Conservation (phyloP, 2,888 invertebrate species). For the Thysanoteuthis rhombus region DNA sequence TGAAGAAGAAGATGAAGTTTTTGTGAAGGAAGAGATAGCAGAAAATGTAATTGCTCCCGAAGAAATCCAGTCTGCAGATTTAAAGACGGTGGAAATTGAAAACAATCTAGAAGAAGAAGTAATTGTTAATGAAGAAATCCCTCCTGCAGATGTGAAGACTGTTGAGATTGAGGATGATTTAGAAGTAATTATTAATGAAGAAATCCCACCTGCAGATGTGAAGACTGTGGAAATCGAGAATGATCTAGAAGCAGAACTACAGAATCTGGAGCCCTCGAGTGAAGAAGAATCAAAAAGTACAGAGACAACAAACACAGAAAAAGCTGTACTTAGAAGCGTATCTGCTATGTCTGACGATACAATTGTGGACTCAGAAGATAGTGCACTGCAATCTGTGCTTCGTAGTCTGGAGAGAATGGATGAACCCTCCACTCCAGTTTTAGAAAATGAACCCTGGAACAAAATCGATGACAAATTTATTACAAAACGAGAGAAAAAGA, state of each 20-base stretch:
- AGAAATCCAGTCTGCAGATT: too few relatives aligned
- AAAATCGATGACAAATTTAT: conserved; percentile 56
- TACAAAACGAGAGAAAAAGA: conserved; percentile 44
- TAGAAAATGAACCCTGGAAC: conserved; percentile 16
- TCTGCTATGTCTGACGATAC: conserved; percentile 43
- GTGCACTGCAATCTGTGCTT: conserved; percentile 47
- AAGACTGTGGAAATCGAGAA: not conserved
- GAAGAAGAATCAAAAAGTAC: conserved; percentile 29
- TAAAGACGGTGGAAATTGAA: too few relatives aligned
- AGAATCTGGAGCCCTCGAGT: not conserved
- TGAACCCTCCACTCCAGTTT: conserved; percentile 35
- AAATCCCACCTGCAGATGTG: not conserved
- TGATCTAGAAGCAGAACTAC: not conserved
- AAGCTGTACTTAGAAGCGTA: conserved; percentile 47
- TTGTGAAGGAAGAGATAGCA: conserved; percentile 35
- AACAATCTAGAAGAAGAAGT: too few relatives aligned
- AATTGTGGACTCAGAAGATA: conserved; percentile 42
- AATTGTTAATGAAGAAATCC: not conserved
- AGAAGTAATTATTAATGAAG: not conserved
- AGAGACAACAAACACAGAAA: conserved; percentile 41
- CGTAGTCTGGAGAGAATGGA: conserved; percentile 46
- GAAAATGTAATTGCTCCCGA: not conserved
- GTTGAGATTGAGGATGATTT: too few relatives aligned
- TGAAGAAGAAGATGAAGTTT: conserved; percentile 49
- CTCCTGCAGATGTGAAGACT: too few relatives aligned